These are phyloP conservation scores for Cepaea nemoralis DNA, from an alignment of 1,140 invertebrate genomes.

Conservation along the genomic window DNA sequence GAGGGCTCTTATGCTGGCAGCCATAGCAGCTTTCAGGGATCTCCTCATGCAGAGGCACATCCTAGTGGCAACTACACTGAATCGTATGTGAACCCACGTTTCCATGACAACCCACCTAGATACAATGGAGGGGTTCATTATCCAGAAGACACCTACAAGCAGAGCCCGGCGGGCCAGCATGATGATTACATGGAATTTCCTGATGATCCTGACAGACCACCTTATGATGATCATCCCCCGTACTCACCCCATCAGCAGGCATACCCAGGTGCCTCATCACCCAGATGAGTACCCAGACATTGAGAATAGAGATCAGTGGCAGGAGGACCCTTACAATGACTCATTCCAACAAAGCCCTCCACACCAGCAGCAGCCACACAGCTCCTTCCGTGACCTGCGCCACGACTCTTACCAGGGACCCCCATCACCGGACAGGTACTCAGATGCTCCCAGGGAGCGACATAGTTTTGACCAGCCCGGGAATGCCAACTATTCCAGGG, in stretches of 20 bases:
- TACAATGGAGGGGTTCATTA: conserved; percentile 39
- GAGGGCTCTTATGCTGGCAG: conserved; percentile 48
- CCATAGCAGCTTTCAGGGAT: conserved; percentile 47
- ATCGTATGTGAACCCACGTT: conserved; percentile 41
- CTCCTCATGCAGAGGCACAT: conserved; percentile 39
- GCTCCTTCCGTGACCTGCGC: conserved; percentile 31
- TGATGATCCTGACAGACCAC: conserved; percentile 37
- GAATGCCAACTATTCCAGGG: conserved; percentile 1
- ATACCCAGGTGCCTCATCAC: background rate
- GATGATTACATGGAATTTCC: conserved; percentile 43
- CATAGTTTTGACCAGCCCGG: conserved; percentile 37
- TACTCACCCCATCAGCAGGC: conserved; percentile 28
- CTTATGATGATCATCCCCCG: conserved; percentile 37
- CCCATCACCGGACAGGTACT: conserved; percentile 38
- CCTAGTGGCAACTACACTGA: conserved; percentile 51
- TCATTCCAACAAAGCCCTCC: background rate
- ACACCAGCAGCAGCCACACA: conserved; percentile 29
- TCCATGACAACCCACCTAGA: conserved; percentile 34
- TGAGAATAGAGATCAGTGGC: conserved; percentile 7
- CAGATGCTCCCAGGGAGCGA: conserved; percentile 33
- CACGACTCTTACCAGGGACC: conserved; percentile 43
- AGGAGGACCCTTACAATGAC: conserved; percentile 41
- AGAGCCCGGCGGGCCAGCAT: background rate
- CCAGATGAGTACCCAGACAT: conserved; percentile 26
- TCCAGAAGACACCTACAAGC: conserved; percentile 35